Percentiles rank a stretch among this genome's conserved stretches.
Conservation (phyloP, 2,113 vertebrate species). For the Malaclemys terrapin region DNA sequence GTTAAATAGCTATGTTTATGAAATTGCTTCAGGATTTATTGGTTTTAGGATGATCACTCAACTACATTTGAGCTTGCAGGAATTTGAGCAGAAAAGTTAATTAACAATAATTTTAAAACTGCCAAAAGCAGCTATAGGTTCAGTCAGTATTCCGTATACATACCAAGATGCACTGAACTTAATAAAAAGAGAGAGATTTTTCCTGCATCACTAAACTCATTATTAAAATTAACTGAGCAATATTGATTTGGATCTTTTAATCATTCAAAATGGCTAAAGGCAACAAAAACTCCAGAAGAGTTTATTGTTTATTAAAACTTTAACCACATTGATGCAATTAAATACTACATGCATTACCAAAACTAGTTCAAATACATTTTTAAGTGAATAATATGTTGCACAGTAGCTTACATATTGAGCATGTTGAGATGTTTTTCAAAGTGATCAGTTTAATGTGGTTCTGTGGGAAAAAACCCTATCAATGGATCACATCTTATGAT, state of each 20-base stretch:
- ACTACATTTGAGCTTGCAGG: slow-evolving; percentile 64
- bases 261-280: slow-evolving; percentile 66
- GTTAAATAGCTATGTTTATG: slow-evolving; percentile 71
- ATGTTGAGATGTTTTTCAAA: neutral
- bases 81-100: slow-evolving; percentile 76
- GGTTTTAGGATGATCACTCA: slow-evolving; percentile 60
- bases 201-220: slow-evolving; percentile 66
- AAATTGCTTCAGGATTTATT: slow-evolving; percentile 75
- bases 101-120: slow-evolving; percentile 74
- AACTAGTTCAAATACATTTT: slow-evolving; percentile 21
- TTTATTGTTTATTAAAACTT: slow-evolving; percentile 60
- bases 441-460: slow-evolving; percentile 44
- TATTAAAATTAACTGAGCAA: slow-evolving; percentile 72
- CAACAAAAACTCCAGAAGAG: slow-evolving; percentile 42
- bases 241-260: slow-evolving; percentile 73
- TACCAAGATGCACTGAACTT: neutral
- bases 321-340: slow-evolving; percentile 54
- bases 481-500: neutral
- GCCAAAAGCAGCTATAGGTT: slow-evolving; percentile 47
- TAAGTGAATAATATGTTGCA: slow-evolving; percentile 13
- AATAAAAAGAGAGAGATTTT: slow-evolving; percentile 49
- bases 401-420: slow-evolving; percentile 7
- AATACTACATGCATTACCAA: slow-evolving; percentile 8
- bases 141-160: slow-evolving; percentile 13
- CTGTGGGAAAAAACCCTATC: neutral